Evolutionary conservation across 2,888 invertebrate species (phyloP).

Genomic region (Lasioglossum malachurum): DNA sequence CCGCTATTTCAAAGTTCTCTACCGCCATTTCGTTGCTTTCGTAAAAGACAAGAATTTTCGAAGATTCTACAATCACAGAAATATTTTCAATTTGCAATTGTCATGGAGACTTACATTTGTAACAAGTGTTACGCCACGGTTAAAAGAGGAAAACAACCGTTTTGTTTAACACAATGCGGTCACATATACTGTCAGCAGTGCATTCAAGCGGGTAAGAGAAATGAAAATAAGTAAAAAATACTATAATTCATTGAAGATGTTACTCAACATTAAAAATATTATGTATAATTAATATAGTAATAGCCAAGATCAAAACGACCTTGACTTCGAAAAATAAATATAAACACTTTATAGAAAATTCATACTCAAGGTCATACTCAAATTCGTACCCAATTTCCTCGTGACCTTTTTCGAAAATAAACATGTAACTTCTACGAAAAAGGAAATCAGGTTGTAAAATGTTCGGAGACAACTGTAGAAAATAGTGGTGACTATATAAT

Average conservation of each 20-base stretch:
- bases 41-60: background rate
- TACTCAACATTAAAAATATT: background rate
- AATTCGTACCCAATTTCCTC: too few species aligned
- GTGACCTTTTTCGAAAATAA: too few species aligned
- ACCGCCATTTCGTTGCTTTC: background rate
- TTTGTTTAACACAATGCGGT: slow-evolving; percentile 66
- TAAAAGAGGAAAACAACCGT: slow-evolving; percentile 58
- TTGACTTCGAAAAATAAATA: background rate
- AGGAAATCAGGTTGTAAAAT: too few species aligned
- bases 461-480: too few species aligned
- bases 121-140: slow-evolving; percentile 60
- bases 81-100: background rate
- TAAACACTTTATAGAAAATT: background rate
- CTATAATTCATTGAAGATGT: background rate
- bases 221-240: background rate
- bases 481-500: too few species aligned
- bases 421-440: too few species aligned
- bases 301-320: background rate
- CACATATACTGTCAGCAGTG: slow-evolving; percentile 66
- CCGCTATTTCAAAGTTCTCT: background rate
- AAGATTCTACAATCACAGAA: background rate
- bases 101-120: slow-evolving; percentile 64
- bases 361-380: background rate
- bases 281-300: background rate
- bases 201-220: slow-evolving; percentile 46